Percentiles rank a stretch among this genome's conserved stretches.
Evolutionary conservation across 37 sponge, comb jelly and placozoan species (phyloP).

Genomic region (Spongilla lacustris): DNA sequence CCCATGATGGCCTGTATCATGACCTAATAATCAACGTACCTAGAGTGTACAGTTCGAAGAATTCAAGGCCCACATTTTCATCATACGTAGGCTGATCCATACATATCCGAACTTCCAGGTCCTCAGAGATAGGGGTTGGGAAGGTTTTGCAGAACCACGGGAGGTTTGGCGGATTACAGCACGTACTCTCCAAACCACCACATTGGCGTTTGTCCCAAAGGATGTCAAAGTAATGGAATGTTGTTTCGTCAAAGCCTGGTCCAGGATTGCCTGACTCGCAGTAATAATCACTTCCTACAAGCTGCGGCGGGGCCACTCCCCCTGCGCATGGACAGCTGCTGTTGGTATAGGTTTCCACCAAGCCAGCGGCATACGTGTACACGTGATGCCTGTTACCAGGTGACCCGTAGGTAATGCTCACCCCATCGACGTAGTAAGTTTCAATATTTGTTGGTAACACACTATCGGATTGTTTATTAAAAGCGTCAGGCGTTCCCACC

Average conservation of each 20-base stretch:
- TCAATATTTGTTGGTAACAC: no score
- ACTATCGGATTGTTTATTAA: no score
- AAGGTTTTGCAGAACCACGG: conserved; percentile 1
- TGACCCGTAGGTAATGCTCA: no score
- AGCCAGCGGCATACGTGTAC: neutral
- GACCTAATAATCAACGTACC: no score
- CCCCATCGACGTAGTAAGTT: no score
- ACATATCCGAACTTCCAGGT: neutral
- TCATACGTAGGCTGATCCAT: neutral
- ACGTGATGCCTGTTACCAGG: neutral
- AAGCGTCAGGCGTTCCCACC: no score
- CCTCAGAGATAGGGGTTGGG: neutral
- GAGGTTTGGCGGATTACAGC: neutral
- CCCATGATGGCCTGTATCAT: no score
- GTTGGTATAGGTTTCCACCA: no score
- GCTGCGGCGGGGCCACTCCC: neutral
- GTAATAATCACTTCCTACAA: neutral
- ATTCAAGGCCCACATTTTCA: neutral
- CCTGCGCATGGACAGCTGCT: neutral
- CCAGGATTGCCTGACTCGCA: neutral
- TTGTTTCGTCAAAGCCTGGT: neutral
- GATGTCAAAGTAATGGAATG: no score
- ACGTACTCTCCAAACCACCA: neutral
- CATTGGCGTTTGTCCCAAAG: neutral
- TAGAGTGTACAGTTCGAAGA: no score